A percentile compares a stretch with the other conserved stretches of the same genome.
Evolutionary conservation across 1,140 invertebrate genomes (phyloP).

Genomic region (Cepaea nemoralis): DNA sequence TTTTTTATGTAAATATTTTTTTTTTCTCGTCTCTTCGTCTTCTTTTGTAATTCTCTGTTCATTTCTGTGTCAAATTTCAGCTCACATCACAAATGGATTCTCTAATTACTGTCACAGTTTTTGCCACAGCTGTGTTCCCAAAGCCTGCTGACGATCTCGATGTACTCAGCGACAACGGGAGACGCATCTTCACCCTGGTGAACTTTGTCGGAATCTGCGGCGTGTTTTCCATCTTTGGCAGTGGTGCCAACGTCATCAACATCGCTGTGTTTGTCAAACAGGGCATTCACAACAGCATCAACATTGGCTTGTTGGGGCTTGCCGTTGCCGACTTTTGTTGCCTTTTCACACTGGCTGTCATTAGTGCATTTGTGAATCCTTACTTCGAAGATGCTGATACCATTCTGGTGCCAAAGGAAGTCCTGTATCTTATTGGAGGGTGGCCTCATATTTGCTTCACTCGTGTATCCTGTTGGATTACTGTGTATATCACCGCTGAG

Average conservation of each 20-base stretch:
- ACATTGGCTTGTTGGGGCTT: constrained; percentile 1
- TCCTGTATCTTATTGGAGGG: background rate
- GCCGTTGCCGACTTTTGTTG: background rate
- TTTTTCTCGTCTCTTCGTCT: too few species aligned
- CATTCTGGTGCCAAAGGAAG: background rate
- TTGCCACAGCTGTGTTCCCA: background rate
- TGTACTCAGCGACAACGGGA: background rate
- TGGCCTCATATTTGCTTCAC: constrained; percentile 1
- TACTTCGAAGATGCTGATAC: background rate
- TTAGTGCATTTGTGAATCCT: background rate
- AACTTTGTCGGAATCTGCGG: background rate
- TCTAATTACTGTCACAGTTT: background rate
- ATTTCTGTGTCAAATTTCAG: too few species aligned
- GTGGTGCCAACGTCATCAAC: background rate
- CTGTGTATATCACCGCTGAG: constrained; percentile 17
- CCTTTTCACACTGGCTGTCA: background rate
- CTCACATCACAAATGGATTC: background rate
- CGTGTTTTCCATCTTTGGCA: background rate
- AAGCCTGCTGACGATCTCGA: background rate
- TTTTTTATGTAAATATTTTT: too few species aligned
- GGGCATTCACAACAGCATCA: background rate
- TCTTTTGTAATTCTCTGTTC: too few species aligned
- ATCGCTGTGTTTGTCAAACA: background rate
- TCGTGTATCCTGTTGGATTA: constrained; percentile 20
- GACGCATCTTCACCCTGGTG: background rate